phyloP scores from a whole-genome alignment of 2,797 vertebrate genomes.

The Percopsis omiscomaycus region DNA sequence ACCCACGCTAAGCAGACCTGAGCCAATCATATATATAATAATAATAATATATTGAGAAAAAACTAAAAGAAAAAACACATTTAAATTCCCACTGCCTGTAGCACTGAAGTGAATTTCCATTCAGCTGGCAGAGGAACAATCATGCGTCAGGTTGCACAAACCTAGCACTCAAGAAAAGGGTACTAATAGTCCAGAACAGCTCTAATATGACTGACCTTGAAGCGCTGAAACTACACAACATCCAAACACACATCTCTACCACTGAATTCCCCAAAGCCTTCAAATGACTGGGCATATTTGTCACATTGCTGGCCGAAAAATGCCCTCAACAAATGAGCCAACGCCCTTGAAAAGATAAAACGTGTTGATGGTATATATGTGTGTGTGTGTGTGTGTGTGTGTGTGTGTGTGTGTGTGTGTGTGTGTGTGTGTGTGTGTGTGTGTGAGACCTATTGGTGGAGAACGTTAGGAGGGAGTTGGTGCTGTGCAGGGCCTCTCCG shows the following conservation, averaged over 20 bases:
- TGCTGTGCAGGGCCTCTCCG: constrained; percentile 85
- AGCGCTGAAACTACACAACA: constrained; percentile 7
- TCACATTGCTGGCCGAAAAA: too few relatives aligned
- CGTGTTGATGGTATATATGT: neutral
- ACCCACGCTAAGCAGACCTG: neutral
- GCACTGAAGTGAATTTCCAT: constrained; percentile 5
- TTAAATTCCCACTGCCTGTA: neutral
- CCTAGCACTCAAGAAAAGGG: constrained; percentile 28
- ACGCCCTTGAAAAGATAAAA: too few relatives aligned
- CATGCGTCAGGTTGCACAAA: constrained; percentile 22
- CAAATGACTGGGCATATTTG: too few relatives aligned
- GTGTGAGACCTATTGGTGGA: constrained; percentile 87
- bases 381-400: neutral
- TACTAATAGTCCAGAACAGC: constrained; percentile 23
- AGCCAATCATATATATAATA: constrained; percentile 4
- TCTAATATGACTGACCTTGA: constrained; percentile 35
- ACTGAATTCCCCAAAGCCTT: too few relatives aligned
- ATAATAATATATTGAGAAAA: neutral
- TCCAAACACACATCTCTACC: constrained; percentile 11
- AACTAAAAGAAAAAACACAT: too few relatives aligned
- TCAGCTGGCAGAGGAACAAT: neutral
- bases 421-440: neutral
- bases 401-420: neutral
- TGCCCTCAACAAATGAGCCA: too few relatives aligned
- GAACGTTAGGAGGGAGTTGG: constrained; percentile 84